Evolutionary conservation across 2,888 invertebrate genomes (phyloP).

Genomic region (Diplazon laetatorius): DNA sequence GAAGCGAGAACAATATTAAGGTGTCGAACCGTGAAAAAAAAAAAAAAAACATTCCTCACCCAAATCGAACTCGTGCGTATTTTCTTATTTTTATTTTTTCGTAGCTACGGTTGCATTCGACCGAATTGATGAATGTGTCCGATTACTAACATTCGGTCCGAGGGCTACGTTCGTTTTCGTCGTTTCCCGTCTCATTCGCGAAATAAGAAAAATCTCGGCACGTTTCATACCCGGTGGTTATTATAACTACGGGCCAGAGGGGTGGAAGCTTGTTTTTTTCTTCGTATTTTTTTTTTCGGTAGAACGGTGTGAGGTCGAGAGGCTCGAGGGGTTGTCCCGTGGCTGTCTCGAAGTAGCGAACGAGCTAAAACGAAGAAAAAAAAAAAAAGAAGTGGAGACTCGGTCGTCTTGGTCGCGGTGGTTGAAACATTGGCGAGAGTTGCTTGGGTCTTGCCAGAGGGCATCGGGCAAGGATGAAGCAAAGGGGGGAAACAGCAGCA

Average conservation of each 20-base stretch:
- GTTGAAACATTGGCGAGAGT: conserved; percentile 53
- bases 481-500: conserved; percentile 4
- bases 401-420: conserved; percentile 42
- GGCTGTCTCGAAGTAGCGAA: conserved; percentile 64
- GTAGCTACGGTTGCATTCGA: no score
- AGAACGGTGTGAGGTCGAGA: conserved; percentile 48
- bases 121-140: no score
- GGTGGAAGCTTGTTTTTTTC: conserved; percentile 29
- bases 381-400: conserved; percentile 42
- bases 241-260: conserved; percentile 18
- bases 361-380: conserved; percentile 49
- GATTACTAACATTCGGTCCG: not conserved
- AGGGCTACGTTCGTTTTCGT: conserved; percentile 3
- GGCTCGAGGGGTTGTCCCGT: conserved; percentile 67
- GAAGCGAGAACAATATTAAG: no score
- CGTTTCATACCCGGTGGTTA: conserved; percentile 54
- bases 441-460: conserved; percentile 29
- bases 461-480: not conserved
- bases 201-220: conserved; percentile 43
- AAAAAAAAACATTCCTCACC: no score
- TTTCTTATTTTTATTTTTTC: no score
- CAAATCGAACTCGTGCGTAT: no score
- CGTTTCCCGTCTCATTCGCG: conserved; percentile 13
- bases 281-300: no score
- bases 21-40: no score